Evolutionary conservation across 2,888 invertebrate genomes (phyloP), one percentile per base, ranked within the genome.

Genomic region (Sarcophaga rosellei): DNA sequence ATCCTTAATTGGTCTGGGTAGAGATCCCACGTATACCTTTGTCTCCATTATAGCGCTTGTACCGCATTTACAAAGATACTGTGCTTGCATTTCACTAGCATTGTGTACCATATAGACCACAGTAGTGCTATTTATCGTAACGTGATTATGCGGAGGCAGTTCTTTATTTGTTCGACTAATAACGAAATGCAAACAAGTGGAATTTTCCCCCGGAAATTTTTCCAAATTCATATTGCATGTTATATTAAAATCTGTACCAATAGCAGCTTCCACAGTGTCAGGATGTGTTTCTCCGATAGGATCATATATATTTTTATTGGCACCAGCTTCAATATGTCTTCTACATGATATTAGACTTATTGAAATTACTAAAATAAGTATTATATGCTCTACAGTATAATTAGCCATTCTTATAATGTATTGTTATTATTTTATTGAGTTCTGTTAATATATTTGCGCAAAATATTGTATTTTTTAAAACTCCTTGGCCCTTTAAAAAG

Each of bases 1-100:
- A 91, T 97, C 95, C 11, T 93, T 92, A 3, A 97, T 95, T 1
- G 78, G 75, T 84, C 94, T 91, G 0, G 97, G 97, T 78, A 94
- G 94, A 62, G 94, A 93, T 62, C 95, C 95, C 11, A 92, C 91
- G 74, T 88, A 88, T 1, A 92, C 90, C 4, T 81, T 87, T 0
- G 91, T 86, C 5, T 88, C 87, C 68, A 88, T 89, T 4, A 92
- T 91, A 15, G 90, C 92, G 61, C 89, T 85, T 0, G 63, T 20
- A 17, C 88, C 89, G 82, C 92, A 92, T 89, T 91, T 91, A 82
- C 92, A 92, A 10, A 88, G 62, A 79, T 91, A 92, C 15, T 81
- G 83, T 10, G 84, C 81, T 20, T 89, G 88, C 75, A 91, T 91
- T 47, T 90, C 90, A 3, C 77, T 76, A 5, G 91, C 88, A 80